Conservation (phyloP, 2,888 invertebrate genomes). For the Cyclophora albipunctata region DNA sequence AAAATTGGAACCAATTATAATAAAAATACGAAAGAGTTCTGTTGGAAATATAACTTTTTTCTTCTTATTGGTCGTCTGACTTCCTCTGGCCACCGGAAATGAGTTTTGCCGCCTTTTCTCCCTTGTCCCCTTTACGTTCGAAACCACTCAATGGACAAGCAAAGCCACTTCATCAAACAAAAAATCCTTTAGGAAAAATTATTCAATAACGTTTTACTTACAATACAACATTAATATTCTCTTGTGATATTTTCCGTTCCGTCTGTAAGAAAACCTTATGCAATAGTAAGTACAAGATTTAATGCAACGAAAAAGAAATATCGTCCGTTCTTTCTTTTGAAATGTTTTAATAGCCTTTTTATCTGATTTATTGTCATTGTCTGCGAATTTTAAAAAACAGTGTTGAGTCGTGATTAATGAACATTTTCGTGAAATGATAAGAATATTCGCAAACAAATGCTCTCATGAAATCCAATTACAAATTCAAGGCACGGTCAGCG, state of each 20-base stretch:
- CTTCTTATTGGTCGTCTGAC: conserved; percentile 59
- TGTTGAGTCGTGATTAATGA: too few relatives aligned
- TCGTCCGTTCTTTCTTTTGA: too few relatives aligned
- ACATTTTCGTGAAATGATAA: conserved; percentile 15
- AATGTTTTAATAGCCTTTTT: too few relatives aligned
- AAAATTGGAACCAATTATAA: conserved; percentile 45
- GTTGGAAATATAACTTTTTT: conserved; percentile 52
- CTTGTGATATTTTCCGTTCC: background rate
- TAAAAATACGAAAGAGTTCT: conserved; percentile 46
- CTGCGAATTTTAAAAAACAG: too few relatives aligned
- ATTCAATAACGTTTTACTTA: conserved; percentile 8
- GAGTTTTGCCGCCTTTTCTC: conserved; percentile 50
- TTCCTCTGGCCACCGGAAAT: conserved; percentile 66
- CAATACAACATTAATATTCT: background rate
- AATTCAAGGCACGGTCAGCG: conserved; percentile 43
- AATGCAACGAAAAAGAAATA: too few relatives aligned
- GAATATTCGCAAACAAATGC: conserved; percentile 30
- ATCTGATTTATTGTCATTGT: too few relatives aligned
- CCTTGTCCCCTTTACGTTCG: conserved; percentile 16
- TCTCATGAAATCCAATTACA: conserved; percentile 43
- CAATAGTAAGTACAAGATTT: too few relatives aligned
- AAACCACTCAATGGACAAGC: conserved; percentile 36
- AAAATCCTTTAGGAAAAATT: conserved; percentile 12
- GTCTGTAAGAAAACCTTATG: background rate
- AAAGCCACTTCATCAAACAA: conserved; percentile 44